Conservation (phyloP, 2,113 vertebrate species). For the Pantherophis guttatus region DNA sequence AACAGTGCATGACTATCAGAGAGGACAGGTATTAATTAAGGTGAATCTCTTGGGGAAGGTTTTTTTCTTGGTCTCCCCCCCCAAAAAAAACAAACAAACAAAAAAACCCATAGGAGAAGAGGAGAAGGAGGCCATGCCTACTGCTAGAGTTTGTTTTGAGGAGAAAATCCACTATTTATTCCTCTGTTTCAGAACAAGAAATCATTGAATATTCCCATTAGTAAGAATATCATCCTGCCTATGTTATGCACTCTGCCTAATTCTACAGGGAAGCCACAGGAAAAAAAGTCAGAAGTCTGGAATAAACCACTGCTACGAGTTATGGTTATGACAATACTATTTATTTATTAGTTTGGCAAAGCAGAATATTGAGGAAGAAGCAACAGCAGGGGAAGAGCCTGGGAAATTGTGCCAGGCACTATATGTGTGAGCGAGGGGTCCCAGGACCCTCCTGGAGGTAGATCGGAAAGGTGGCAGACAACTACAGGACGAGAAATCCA, state of each 20-base stretch:
- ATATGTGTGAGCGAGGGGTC: neutral
- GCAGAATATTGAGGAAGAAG: neutral
- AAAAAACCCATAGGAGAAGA: neutral
- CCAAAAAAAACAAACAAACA: neutral
- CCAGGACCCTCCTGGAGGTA: neutral
- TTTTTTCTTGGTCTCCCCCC: neutral
- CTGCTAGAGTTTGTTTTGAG: too few species aligned
- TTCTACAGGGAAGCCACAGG: neutral
- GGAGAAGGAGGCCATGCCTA: neutral
- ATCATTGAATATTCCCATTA: neutral
- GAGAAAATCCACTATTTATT: too few species aligned
- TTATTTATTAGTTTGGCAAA: neutral
- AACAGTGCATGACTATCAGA: neutral
- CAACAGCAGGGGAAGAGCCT: neutral
- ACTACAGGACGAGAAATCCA: neutral
- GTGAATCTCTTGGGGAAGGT: neutral
- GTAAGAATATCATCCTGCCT: too few species aligned
- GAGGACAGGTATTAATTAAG: neutral
- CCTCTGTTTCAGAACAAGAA: neutral
- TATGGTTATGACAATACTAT: neutral
- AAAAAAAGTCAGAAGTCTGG: neutral
- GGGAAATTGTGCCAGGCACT: neutral
- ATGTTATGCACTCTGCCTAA: too few species aligned
- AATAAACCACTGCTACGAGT: neutral
- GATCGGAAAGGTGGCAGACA: neutral